Evolutionary conservation across 30 jellyfish, hydroid and myxozoan genomes (phyloP).

Genomic region (Clytia hemisphaerica): DNA sequence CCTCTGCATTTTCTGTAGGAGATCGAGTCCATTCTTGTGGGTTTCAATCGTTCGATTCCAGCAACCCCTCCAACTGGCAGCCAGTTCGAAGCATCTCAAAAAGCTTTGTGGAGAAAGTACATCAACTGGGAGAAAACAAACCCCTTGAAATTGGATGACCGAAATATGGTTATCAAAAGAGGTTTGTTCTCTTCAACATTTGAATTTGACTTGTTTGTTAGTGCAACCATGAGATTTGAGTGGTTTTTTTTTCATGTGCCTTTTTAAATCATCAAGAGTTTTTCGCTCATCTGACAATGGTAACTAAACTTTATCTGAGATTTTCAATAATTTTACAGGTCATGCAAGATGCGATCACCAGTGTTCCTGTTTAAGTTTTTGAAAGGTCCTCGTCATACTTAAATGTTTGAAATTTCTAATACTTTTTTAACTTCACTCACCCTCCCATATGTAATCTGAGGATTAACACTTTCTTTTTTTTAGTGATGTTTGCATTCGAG

Average conservation of each 20-base stretch:
- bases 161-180: slow-evolving; percentile 62
- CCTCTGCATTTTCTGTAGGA: slow-evolving; percentile 49
- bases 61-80: slow-evolving; percentile 94
- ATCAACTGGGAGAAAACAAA: slow-evolving; percentile 92
- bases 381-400: too few species aligned
- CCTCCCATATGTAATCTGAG: too few species aligned
- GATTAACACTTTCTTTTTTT: not conserved
- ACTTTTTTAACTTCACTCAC: too few species aligned
- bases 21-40: slow-evolving; percentile 63
- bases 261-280: not conserved
- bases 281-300: too few species aligned
- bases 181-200: slow-evolving; percentile 42
- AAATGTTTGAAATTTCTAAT: too few species aligned
- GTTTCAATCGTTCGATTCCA: slow-evolving; percentile 83
- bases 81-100: slow-evolving; percentile 61
- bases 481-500: slow-evolving; percentile 90
- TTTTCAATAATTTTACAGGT: too few species aligned
- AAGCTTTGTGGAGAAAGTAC: slow-evolving; percentile 82
- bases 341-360: too few species aligned
- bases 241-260: not conserved
- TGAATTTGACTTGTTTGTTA: too few species aligned
- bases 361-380: too few species aligned
- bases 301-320: too few species aligned
- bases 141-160: slow-evolving; percentile 85
- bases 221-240: too few species aligned